These are phyloP conservation scores for Lypha dubia DNA, from an alignment of 2,888 invertebrate genomes.

Conservation along the genomic window DNA sequence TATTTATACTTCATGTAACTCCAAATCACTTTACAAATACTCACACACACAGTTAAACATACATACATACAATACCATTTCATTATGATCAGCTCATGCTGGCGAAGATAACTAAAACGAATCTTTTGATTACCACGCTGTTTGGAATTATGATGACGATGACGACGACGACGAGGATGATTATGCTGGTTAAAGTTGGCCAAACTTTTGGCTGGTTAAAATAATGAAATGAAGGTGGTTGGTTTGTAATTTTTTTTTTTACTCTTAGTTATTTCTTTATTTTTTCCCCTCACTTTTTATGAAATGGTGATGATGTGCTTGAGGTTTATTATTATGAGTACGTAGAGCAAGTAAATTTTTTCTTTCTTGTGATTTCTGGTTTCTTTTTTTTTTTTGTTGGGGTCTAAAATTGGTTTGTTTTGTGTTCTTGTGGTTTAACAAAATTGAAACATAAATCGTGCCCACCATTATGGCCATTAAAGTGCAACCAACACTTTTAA, in stretches of 20 bases:
- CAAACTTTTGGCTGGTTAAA: conserved; percentile 26
- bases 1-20: not conserved
- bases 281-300: not conserved
- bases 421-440: conserved; percentile 74
- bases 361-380: not conserved
- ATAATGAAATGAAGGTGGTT: conserved; percentile 28
- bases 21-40: conserved; percentile 40
- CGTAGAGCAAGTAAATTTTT: not conserved
- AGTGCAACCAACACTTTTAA: conserved; percentile 73
- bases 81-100: conserved; percentile 59
- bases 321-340: conserved; percentile 48
- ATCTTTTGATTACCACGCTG: conserved; percentile 38
- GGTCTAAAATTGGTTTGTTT: conserved; percentile 68
- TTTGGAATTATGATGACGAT: not conserved
- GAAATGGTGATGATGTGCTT: conserved; percentile 68
- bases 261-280: not conserved
- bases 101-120: not conserved
- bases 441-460: conserved; percentile 81
- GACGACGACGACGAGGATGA: conserved; percentile 34
- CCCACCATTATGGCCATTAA: conserved; percentile 81
- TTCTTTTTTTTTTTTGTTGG: too few species aligned
- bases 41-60: conserved; percentile 6
- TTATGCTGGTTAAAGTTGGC: conserved; percentile 55
- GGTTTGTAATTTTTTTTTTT: conserved; percentile 25
- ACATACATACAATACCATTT: conserved; percentile 38